Percentiles rank a stretch among this genome's conserved stretches.
Conservation (phyloP, 2,888 invertebrate genomes). For the Fissipunctia ypsillon region DNA sequence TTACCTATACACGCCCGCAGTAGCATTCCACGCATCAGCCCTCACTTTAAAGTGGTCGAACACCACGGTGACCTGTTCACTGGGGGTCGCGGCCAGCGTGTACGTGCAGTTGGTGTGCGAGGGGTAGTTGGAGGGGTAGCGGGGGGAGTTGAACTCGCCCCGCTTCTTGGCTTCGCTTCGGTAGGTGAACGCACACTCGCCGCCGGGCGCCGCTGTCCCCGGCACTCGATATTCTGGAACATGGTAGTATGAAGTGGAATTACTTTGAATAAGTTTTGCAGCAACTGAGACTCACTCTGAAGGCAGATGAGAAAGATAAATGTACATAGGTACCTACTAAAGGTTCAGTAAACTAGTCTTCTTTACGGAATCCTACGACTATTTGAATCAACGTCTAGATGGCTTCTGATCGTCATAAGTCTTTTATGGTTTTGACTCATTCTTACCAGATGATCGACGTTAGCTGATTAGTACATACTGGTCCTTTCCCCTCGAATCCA, state of each 20-base stretch:
- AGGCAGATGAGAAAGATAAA: not conserved
- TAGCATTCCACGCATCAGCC: slow-evolving; percentile 94
- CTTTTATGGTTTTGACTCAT: not conserved
- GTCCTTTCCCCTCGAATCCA: not conserved
- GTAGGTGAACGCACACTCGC: slow-evolving; percentile 97
- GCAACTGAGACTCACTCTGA: not conserved
- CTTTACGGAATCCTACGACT: too few species aligned
- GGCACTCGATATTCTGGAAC: slow-evolving; percentile 96
- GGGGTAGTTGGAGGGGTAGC: slow-evolving; percentile 99
- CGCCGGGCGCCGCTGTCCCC: slow-evolving; percentile 97
- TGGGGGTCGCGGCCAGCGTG: slow-evolving; percentile 95
- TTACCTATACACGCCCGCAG: slow-evolving; percentile 90
- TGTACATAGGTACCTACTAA: not conserved
- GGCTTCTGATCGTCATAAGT: not conserved
- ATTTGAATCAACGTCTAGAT: not conserved
- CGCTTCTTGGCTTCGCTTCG: slow-evolving; percentile 96
- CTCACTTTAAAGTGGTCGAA: slow-evolving; percentile 98
- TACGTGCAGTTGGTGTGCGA: slow-evolving; percentile 98
- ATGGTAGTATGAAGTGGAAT: not conserved
- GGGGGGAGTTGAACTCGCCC: slow-evolving; percentile 98
- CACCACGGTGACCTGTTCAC: slow-evolving; percentile 97
- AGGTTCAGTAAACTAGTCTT: not conserved
- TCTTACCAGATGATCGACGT: not conserved
- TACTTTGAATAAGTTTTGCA: not conserved
- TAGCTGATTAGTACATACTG: not conserved